These are phyloP conservation scores for Papilio demoleus DNA, from an alignment of 2,888 invertebrate species.

Conservation along the genomic window DNA sequence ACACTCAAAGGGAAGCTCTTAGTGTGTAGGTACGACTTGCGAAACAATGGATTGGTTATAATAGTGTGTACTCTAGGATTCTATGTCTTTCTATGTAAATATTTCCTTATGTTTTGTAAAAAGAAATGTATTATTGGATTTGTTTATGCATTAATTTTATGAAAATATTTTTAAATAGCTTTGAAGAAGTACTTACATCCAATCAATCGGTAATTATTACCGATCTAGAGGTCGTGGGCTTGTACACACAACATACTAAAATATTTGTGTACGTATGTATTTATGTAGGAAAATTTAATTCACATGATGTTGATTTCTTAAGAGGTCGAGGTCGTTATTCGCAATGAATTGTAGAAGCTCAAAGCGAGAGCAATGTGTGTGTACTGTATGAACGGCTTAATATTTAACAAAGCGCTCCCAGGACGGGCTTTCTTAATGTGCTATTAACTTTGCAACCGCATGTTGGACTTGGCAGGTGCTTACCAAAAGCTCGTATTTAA, in stretches of 20 bases:
- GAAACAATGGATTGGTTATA: conserved; percentile 16
- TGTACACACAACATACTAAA: too few relatives aligned
- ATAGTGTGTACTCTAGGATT: neutral
- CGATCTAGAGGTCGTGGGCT: too few relatives aligned
- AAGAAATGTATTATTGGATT: too few relatives aligned
- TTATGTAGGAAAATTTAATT: neutral
- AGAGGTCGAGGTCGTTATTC: conserved; percentile 6
- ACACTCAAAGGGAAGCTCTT: conserved; percentile 21
- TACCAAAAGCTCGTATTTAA: conserved; percentile 19
- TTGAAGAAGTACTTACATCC: too few relatives aligned
- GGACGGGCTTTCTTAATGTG: conserved; percentile 30
- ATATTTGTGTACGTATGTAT: neutral
- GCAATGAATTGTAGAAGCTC: conserved; percentile 10
- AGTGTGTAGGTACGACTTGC: neutral
- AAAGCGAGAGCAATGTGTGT: conserved; percentile 14
- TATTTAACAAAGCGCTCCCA: conserved; percentile 32
- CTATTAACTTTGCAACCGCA: conserved; percentile 33
- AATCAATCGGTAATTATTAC: too few relatives aligned
- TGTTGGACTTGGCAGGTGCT: conserved; percentile 36
- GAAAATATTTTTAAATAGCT: too few relatives aligned
- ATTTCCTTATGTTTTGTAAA: neutral
- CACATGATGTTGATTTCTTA: conserved; percentile 13
- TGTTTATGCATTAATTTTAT: too few relatives aligned
- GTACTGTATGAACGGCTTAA: conserved; percentile 22
- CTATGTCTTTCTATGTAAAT: neutral